These are phyloP conservation scores for Brevipalpus yothersi DNA, from an alignment of 1,140 invertebrate species.

Conservation along the genomic window DNA sequence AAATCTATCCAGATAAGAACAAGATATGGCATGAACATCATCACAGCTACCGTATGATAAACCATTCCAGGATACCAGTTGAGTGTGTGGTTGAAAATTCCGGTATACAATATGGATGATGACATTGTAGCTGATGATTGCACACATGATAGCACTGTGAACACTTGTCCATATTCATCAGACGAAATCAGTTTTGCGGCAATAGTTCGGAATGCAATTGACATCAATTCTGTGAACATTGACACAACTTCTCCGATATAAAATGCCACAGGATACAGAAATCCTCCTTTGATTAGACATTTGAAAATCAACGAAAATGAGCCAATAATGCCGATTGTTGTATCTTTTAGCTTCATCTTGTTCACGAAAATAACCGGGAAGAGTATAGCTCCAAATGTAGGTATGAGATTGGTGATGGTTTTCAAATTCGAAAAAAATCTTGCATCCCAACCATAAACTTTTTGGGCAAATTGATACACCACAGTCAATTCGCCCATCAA, in stretches of 20 bases:
- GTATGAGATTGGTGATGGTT: neutral
- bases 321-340: neutral
- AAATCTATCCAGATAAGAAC: neutral
- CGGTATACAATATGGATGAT: neutral
- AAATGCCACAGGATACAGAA: neutral
- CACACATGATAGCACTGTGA: neutral
- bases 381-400: neutral
- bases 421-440: conserved; percentile 3
- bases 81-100: conserved; percentile 1
- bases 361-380: neutral
- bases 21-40: neutral
- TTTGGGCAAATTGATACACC: conserved; percentile 5
- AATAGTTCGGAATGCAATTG: conserved; percentile 1
- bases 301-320: neutral
- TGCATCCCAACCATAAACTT: conserved; percentile 5
- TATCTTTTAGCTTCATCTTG: conserved; percentile 2
- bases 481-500: conserved; percentile 1
- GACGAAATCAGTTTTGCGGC: neutral
- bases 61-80: conserved; percentile 1
- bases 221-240: neutral
- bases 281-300: neutral
- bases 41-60: neutral
- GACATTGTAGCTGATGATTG: conserved; percentile 1
- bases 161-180: conserved; percentile 5
- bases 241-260: neutral